Conservation (phyloP, 2,113 vertebrate genomes). For the Euleptes europaea region DNA sequence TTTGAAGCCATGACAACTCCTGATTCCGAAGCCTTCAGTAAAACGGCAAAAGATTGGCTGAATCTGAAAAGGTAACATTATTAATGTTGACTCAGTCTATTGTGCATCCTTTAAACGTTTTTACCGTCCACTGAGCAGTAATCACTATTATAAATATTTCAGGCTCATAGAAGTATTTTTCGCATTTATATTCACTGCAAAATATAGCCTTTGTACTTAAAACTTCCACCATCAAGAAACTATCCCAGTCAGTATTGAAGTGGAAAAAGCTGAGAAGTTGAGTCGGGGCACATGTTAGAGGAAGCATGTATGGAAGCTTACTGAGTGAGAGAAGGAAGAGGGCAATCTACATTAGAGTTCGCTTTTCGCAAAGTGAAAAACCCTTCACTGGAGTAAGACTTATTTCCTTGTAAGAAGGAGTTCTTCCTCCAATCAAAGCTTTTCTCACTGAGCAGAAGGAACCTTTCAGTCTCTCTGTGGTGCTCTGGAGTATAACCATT, state of each 20-base stretch:
- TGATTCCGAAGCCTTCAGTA: conserved; percentile 91
- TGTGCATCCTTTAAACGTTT: background rate
- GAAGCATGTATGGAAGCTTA: background rate
- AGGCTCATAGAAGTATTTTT: background rate
- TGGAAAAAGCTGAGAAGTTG: background rate
- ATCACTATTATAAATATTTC: background rate
- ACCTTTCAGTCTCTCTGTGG: background rate
- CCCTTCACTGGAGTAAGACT: too few species aligned
- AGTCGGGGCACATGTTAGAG: background rate
- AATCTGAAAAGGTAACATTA: conserved; percentile 87
- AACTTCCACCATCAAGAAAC: background rate
- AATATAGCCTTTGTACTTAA: background rate
- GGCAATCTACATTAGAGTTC: background rate
- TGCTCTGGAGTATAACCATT: background rate
- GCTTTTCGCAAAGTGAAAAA: too few species aligned
- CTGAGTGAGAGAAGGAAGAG: background rate
- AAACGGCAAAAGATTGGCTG: conserved; percentile 93
- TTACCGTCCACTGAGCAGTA: background rate
- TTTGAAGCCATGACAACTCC: conserved; percentile 97
- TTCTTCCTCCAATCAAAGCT: too few species aligned
- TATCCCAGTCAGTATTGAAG: background rate
- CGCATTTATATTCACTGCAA: background rate
- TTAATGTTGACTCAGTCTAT: background rate
- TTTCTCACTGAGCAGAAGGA: too few species aligned
- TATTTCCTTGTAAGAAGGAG: too few species aligned